Evolutionary conservation across 1,140 invertebrate species (phyloP).

Genomic region (Bursaphelenchus mucronatus): DNA sequence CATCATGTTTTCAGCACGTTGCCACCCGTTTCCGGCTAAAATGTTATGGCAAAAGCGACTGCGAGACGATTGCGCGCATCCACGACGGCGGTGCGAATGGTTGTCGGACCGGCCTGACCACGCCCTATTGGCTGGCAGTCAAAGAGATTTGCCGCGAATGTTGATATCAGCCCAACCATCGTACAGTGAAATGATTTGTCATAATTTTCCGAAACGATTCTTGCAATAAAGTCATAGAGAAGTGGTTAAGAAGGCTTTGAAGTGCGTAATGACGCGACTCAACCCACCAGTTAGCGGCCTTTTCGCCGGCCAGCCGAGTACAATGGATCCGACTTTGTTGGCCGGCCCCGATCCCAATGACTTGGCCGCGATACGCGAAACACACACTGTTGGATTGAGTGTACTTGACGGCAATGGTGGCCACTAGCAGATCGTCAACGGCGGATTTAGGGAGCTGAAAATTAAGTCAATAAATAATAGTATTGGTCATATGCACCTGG

Average conservation of each 20-base stretch:
- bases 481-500: too few relatives aligned
- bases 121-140: slow-evolving; percentile 59
- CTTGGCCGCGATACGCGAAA: slow-evolving; percentile 81
- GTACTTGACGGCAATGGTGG: slow-evolving; percentile 92
- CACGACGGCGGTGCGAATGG: slow-evolving; percentile 63
- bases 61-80: slow-evolving; percentile 61
- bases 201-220: neutral
- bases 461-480: neutral
- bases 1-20: slow-evolving; percentile 44
- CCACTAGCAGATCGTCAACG: slow-evolving; percentile 83
- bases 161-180: slow-evolving; percentile 19
- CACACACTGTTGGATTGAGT: slow-evolving; percentile 96
- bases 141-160: slow-evolving; percentile 42
- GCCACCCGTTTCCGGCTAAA: slow-evolving; percentile 55
- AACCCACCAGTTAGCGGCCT: slow-evolving; percentile 87
- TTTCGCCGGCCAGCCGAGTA: slow-evolving; percentile 88
- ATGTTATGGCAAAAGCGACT: slow-evolving; percentile 60
- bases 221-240: slow-evolving; percentile 10
- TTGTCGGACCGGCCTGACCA: slow-evolving; percentile 55
- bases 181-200: too few relatives aligned
- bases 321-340: slow-evolving; percentile 97
- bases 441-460: slow-evolving; percentile 71
- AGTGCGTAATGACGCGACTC: neutral
- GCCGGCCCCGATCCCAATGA: slow-evolving; percentile 89
- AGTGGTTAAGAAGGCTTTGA: too few relatives aligned